Conservation (phyloP, 1,140 invertebrate genomes). For the Drosophila azteca region DNA sequence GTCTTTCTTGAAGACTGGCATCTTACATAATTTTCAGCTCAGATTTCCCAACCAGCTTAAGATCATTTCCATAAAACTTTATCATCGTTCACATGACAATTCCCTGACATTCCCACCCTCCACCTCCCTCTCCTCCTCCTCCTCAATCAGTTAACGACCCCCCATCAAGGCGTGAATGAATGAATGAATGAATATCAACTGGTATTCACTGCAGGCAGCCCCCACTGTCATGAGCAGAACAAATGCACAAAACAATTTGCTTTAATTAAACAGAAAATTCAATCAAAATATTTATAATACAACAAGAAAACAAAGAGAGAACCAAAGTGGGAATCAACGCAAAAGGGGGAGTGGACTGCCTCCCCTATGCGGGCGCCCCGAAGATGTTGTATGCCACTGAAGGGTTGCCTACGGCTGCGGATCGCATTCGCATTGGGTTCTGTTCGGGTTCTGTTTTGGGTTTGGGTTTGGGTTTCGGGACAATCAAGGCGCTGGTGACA, state of each 20-base stretch:
- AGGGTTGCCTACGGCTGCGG: slow-evolving; percentile 54
- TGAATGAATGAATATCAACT: background rate
- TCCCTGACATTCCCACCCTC: background rate
- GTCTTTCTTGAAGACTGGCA: too few species aligned
- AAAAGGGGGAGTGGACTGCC: background rate
- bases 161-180: slow-evolving; percentile 12
- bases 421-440: slow-evolving; percentile 29
- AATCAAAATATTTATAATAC: slow-evolving; percentile 81
- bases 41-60: too few species aligned
- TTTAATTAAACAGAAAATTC: slow-evolving; percentile 82
- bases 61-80: too few species aligned
- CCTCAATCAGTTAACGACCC: slow-evolving; percentile 32
- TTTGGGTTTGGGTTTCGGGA: slow-evolving; percentile 9
- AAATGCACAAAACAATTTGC: slow-evolving; percentile 77
- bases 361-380: slow-evolving; percentile 70
- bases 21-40: too few species aligned
- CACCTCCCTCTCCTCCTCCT: slow-evolving; percentile 6
- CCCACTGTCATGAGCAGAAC: slow-evolving; percentile 22
- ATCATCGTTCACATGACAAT: background rate
- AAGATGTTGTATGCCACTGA: slow-evolving; percentile 54
- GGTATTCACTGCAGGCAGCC: slow-evolving; percentile 8
- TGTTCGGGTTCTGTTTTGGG: background rate
- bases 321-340: slow-evolving; percentile 19
- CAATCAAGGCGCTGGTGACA: slow-evolving; percentile 58
- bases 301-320: slow-evolving; percentile 45